These are phyloP conservation scores for Anaspis maculata DNA, from an alignment of 2,888 invertebrate genomes.

Conservation along the genomic window DNA sequence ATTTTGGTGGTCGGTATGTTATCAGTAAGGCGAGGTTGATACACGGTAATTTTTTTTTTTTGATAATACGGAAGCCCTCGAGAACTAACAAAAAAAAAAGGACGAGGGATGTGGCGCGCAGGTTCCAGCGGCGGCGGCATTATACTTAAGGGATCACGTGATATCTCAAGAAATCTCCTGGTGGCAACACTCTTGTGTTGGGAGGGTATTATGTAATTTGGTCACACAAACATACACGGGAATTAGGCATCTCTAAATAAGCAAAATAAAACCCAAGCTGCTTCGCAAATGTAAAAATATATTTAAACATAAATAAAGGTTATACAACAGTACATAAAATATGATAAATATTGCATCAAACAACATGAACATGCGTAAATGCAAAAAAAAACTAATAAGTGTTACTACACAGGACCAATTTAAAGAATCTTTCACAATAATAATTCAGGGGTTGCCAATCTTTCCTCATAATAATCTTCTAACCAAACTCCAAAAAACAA, in stretches of 20 bases:
- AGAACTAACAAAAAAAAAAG: too few species aligned
- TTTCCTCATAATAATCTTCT: slow-evolving; percentile 4
- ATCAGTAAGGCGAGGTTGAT: too few species aligned
- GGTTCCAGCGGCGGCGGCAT: too few species aligned
- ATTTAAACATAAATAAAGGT: slow-evolving; percentile 45
- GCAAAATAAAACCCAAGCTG: slow-evolving; percentile 44
- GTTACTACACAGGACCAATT: slow-evolving; percentile 32
- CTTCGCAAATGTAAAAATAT: slow-evolving; percentile 45
- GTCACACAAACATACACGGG: slow-evolving; percentile 17
- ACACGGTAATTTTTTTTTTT: too few species aligned
- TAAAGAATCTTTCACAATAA: slow-evolving; percentile 18
- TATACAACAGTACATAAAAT: slow-evolving; percentile 45
- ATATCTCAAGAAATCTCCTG: slow-evolving; percentile 35
- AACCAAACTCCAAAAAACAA: too few species aligned
- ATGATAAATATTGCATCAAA: slow-evolving; percentile 44
- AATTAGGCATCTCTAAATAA: slow-evolving; percentile 20
- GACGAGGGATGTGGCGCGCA: too few species aligned
- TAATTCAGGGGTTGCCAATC: slow-evolving; percentile 43
- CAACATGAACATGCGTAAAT: slow-evolving; percentile 44
- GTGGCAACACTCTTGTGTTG: slow-evolving; percentile 34
- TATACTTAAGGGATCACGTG: too few species aligned
- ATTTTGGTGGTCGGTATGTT: too few species aligned
- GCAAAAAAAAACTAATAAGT: slow-evolving; percentile 34
- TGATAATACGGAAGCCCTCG: too few species aligned
- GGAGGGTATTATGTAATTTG: slow-evolving; percentile 15